Evolutionary conservation across 2,113 vertebrate genomes (phyloP), one percentile per base, ranked within the genome.

Genomic region (Galeopterus variegatus): DNA sequence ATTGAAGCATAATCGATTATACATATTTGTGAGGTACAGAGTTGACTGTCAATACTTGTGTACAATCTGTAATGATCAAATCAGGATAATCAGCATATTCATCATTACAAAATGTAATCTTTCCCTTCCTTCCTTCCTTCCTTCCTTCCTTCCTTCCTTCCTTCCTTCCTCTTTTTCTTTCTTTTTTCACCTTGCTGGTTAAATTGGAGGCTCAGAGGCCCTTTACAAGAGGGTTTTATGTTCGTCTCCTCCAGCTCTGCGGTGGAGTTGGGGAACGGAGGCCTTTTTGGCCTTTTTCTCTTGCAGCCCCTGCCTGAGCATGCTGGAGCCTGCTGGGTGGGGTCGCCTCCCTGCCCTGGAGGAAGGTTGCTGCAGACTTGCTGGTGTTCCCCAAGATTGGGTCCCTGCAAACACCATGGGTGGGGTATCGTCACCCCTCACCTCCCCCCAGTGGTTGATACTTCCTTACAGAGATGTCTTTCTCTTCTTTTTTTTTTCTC

Each of bases 391-490:
- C 69, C 17, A 2, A 28, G 69, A 18, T n/a, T 11, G 0, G 50
- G 67, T 72, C 45, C 23, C n/a, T 24, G 17, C 54, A 58, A 15
- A 64, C 1, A 7, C 82, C 50, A 14, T 50, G 5, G 24, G n/a
- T n/a, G 1, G 0, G 28, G 21, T 19, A 1, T 28, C 45, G 58
- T 64, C 28, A 15, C 36, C 24, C 6, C 73, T 90, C 28, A 28
- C 56, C 72, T 11, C 6, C 36, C 36, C 82, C 31, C 45, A 12
- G 64, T 54, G 76, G 79, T 48, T 94, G 81, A 75, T 62, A 93
- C 82, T 67, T 95, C 97, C 75, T 60, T 17, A 1, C 12, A 83
- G 77, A 96, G 90, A 92, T 70, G 26, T 14, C 19, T 91, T 90
- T 10, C 24, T 73, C 14, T 56, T 62, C n/a, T 13, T 14, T 12